Evolutionary conservation across 2,113 vertebrate species (phyloP), one percentile per base, ranked within the genome.

Genomic region (Colistium nudipinnis): DNA sequence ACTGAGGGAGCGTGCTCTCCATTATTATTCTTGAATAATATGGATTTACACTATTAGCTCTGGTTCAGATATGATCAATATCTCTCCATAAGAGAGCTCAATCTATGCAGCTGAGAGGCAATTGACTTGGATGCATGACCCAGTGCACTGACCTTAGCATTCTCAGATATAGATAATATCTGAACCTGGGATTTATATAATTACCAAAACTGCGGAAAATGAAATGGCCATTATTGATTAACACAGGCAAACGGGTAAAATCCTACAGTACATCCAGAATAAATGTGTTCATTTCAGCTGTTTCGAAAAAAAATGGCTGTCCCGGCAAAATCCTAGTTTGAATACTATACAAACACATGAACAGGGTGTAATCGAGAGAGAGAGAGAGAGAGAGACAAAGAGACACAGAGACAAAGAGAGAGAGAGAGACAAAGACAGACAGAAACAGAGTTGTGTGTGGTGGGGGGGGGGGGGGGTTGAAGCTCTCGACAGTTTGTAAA

Each of bases 401-500:
- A n/a, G n/a, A n/a, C n/a, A n/a, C n/a, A n/a, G n/a, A n/a, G n/a
- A n/a, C n/a, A n/a, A n/a, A n/a, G n/a, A n/a, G n/a, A n/a, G n/a
- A n/a, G n/a, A n/a, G n/a, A n/a, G n/a, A n/a, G n/a, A n/a, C n/a
- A n/a, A n/a, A n/a, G n/a, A n/a, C n/a, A n/a, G n/a, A n/a, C n/a
- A n/a, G n/a, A n/a, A n/a, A n/a, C n/a, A n/a, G n/a, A 33, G 31
- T 33, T 33, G 31, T 33, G 31, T 9, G 4, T 33, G 9, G 31
- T 6, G 31, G 31, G 4, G 9, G n/a, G n/a, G n/a, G n/a, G n/a
- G n/a, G n/a, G n/a, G 17, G 25, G 11, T 56, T 63, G 22, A 68
- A 63, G 48, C 45, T 57, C 43, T 60, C 14, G 19, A 33, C 47
- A 33, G 41, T 57, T 82, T 63, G n/a, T 19, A 20, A 80, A 70